Base-by-base conservation (phyloP, 2,797 vertebrate genomes). In the Spinus olivaceus region DNA sequence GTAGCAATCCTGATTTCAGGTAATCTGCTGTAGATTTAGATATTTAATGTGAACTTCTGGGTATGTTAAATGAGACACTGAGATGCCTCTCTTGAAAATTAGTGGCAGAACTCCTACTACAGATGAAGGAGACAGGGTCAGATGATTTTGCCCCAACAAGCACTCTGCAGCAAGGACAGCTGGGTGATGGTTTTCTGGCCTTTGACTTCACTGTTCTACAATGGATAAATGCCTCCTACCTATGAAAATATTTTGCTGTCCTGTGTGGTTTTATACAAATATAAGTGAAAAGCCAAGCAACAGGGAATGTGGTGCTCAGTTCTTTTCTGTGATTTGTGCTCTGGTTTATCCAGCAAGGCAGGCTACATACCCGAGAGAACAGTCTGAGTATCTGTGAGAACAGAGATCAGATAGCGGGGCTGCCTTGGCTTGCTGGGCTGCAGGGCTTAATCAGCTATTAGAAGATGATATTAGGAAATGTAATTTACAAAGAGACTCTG, bases 211-310 rank as follows among this genome's bases (percentile, higher is more conserved):
- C 46, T 86, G 49, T 66, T 89, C 57, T 81, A 22, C 2, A 2
- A 14, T 12, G 24, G 54, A 51, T 90, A 87, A 92, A 88, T 79
- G 65, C 61, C 83, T 94, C 59, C 79, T 92, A 88, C 81, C 57
- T 73, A 19, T 22, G 51, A 87, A 94, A 87, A 87, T 86, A 95
- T 92, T 70, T 95, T 86, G 79, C 83, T 80, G 56, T 78, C 73
- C 51, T 76, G 16, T 84, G 49, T 86, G 73, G 18, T 76, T 90
- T 89, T 92, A 25, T 59, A 69, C 41, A 88, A 91, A 73, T 57
- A 44, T 12, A 59, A 74, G 47, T 56, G 66, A 81, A 79, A 81
- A 92, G 37, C 37, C n/a, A 82, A 80, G 71, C 3, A 8, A 44
- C 22, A 49, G 72, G 30, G 85, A 63, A 44, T 61, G 69, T 44